phyloP scores from a whole-genome alignment of 1,140 invertebrate species.

The Euwallacea fornicatus region DNA sequence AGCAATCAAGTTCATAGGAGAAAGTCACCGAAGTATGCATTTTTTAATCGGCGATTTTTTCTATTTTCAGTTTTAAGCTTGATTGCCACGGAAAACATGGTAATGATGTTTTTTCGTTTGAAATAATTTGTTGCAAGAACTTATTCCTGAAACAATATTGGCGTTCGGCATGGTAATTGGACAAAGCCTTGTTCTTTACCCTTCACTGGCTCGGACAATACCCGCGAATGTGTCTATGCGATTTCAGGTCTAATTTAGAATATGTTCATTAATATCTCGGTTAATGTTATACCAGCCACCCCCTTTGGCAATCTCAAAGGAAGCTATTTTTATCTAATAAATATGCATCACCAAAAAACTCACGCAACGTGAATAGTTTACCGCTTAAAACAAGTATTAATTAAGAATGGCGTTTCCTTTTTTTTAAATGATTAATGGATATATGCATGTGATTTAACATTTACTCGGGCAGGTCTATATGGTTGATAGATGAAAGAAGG shows the following conservation, averaged over 20 bases:
- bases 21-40: constrained; percentile 23
- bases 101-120: constrained; percentile 32
- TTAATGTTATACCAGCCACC: constrained; percentile 13
- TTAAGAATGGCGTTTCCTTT: constrained; percentile 35
- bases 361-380: constrained; percentile 36
- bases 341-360: constrained; percentile 29
- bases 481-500: constrained; percentile 41
- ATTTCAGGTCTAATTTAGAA: too few species aligned
- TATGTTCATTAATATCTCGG: too few species aligned
- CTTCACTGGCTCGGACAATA: too few species aligned
- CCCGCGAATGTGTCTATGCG: too few species aligned
- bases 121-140: constrained; percentile 27
- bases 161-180: constrained; percentile 28
- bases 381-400: constrained; percentile 36
- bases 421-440: constrained; percentile 40
- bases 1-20: constrained; percentile 33
- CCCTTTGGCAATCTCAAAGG: not conserved
- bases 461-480: constrained; percentile 34
- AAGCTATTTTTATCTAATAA: constrained; percentile 18
- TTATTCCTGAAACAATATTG: constrained; percentile 27
- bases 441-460: constrained; percentile 40
- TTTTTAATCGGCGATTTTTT: constrained; percentile 22
- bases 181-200: not conserved
- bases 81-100: constrained; percentile 31
- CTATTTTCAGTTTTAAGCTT: constrained; percentile 29